Base-by-base conservation (phyloP, 2,113 vertebrate genomes). In the Colinus virginianus region DNA sequence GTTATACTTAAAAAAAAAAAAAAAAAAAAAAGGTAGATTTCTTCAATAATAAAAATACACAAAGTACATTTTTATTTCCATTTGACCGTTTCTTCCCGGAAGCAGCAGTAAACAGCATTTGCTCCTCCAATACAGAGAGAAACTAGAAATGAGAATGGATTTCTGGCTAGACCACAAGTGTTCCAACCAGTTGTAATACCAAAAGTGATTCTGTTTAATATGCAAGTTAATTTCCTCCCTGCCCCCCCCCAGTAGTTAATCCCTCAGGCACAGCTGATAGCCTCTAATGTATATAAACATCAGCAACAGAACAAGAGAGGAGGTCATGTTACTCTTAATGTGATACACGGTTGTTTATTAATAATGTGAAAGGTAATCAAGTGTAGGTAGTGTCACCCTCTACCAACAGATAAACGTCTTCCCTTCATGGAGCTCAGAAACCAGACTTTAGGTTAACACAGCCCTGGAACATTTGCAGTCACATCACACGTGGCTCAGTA, bases 121-220 rank as follows among this genome's bases (percentile, higher is more conserved):
- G 86, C 85, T 71, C 20, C 70, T 75, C 45, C 45, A 75, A 67
- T 78, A 71, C 62, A 48, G 51, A 87, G 43, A 23, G 90, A 95
- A 96, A 71, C 9, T 23, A 79, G 63, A 81, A 25, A 84, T 30
- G 11, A 63, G 28, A 68, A 92, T 81, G 70, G 69, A 93, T 86
- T 61, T 48, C 36, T 45, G 26, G 63, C 58, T 90, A 61, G 66
- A 77, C 36, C 61, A 49, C 5, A 87, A 45, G 36, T 64, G 11
- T 62, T 90, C 68, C 26, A 51, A 89, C n/a, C 2, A 38, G 3
- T 70, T 45, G 93, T 87, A 81, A 34, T 62, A 87, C 20, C 61
- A 75, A 93, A 78, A 85, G 64, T 38, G 6, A 42, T 91, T 92
- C 66, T 9, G 9, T 68, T 93, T 84, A 95, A 96, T 53, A 68